These are phyloP conservation scores for Euphonia xanthogaster DNA, from an alignment of 2,797 vertebrate genomes.

Conservation along the genomic window DNA sequence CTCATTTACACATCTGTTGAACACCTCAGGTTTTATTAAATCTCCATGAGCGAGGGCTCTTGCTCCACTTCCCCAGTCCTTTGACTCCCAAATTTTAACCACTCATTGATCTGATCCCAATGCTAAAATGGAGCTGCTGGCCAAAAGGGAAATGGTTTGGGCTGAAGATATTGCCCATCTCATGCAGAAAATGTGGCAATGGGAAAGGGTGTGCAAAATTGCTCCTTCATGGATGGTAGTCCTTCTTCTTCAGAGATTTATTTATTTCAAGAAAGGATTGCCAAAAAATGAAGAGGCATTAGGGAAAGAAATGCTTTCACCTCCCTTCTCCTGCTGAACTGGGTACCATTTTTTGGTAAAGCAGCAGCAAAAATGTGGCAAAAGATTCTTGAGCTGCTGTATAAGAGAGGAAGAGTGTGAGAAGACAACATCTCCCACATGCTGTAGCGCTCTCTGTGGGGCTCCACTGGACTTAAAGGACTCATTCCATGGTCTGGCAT, in stretches of 20 bases:
- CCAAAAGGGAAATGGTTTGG: background rate
- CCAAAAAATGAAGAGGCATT: background rate
- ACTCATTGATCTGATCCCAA: background rate
- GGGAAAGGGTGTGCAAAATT: background rate
- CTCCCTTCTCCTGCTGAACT: background rate
- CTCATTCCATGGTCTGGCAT: background rate
- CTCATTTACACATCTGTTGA: background rate
- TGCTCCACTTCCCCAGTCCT: background rate
- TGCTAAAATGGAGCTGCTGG: background rate
- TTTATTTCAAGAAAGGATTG: background rate
- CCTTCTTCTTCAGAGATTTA: background rate
- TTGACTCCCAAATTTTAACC: background rate
- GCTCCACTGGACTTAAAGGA: background rate
- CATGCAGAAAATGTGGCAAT: background rate
- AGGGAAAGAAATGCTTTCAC: background rate
- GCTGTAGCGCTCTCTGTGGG: background rate
- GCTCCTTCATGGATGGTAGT: background rate
- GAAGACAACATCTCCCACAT: background rate
- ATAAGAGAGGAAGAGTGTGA: background rate
- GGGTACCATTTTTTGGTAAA: background rate
- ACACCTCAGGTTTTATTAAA: background rate
- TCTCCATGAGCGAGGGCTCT: background rate
- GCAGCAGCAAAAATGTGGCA: background rate
- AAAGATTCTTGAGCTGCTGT: background rate
- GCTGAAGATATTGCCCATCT: background rate